Evolutionary conservation across 1,140 invertebrate genomes (phyloP).

Genomic region (Philotrypesis tridentata): DNA sequence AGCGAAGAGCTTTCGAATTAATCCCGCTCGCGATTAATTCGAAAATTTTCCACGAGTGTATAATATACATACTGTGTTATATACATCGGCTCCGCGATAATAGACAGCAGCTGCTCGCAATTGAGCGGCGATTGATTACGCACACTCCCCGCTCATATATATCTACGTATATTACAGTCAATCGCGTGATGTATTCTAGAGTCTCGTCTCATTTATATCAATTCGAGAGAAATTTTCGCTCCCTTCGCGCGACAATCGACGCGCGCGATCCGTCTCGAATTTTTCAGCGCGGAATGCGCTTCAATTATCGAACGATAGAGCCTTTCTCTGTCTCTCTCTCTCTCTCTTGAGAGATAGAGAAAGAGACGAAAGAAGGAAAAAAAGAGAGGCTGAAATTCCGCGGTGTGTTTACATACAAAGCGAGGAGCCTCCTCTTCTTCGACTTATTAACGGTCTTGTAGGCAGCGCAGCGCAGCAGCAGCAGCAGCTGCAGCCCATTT

Average conservation of each 20-base stretch:
- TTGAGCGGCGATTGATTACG: constrained; percentile 16
- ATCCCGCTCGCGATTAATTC: too few relatives aligned
- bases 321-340: too few relatives aligned
- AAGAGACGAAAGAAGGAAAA: too few relatives aligned
- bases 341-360: too few relatives aligned
- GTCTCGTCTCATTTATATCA: neutral
- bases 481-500: neutral
- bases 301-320: neutral
- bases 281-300: neutral
- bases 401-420: neutral
- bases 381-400: neutral
- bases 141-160: too few relatives aligned
- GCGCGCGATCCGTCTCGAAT: neutral
- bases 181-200: neutral
- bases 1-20: too few relatives aligned
- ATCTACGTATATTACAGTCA: too few relatives aligned
- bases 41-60: neutral
- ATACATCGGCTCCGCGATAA: neutral
- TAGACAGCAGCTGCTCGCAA: neutral
- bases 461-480: too few relatives aligned
- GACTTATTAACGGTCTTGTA: neutral
- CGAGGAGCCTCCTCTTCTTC: neutral
- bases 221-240: neutral
- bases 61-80: neutral
- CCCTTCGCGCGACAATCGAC: neutral